Base-by-base conservation (phyloP, 2,113 vertebrate genomes). In the Peromyscus californicus region DNA sequence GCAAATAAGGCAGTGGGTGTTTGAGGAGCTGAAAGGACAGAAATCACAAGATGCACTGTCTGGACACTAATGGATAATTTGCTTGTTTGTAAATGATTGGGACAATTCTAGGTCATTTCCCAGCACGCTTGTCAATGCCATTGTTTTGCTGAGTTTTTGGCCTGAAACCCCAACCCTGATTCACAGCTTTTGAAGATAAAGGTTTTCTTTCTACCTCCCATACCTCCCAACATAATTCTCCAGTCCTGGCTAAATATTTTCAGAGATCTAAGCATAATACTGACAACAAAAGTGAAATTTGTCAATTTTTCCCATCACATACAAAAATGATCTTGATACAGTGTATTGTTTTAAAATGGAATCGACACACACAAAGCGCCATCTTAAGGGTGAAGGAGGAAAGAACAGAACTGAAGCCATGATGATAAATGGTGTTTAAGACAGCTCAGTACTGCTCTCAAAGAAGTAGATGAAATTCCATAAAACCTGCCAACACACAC, bases 41-140 rank as follows among this genome's bases (percentile, higher is more conserved):
- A 91, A 93, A 76, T 90, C 89, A 67, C 42, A 83, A 29, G 61
- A 65, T 45, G 17, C 3, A 11, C 61, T 92, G 82, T 91, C 63
- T 83, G 48, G 63, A 79, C 86, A 96, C 5, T 48, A 79, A 36
- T 83, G 59, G 82, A 45, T 45, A 89, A 80, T 24, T 91, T 65
- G 45, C 5, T 93, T 83, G 76, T 78, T 95, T 93, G 85, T 96
- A 70, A 85, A 84, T 96, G 90, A 89, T 11, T 80, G 79, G 22
- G 7, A 69, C 42, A 91, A 93, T 93, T 85, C 70, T 75, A 90
- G 88, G 51, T 88, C 75, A 84, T 94, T 95, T 91, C 48, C 54
- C 91, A 79, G 82, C 69, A 21, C 36, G 9, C 59, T 85, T 79
- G 29, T 87, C 74, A 61, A 11, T 90, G 33, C 39, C 33, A 17